Evolutionary conservation across 2,113 vertebrate genomes (phyloP).

Genomic region (Panthera uncia): DNA sequence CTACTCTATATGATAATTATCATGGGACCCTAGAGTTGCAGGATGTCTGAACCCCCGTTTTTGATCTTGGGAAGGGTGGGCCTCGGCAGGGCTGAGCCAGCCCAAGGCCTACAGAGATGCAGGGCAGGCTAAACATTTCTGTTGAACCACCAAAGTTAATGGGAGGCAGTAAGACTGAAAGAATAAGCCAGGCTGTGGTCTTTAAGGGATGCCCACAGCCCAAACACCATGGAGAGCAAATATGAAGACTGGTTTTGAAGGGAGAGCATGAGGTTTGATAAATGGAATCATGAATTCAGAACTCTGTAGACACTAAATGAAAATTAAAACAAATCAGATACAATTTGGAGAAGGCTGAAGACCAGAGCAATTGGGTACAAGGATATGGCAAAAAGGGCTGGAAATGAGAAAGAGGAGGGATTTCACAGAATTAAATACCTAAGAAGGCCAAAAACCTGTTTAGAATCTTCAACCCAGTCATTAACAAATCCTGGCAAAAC

Average conservation of each 20-base stretch:
- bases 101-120: background rate
- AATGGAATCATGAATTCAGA: background rate
- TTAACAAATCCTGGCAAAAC: background rate
- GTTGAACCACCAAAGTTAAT: background rate
- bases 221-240: background rate
- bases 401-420: background rate
- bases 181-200: background rate
- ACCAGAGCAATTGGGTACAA: background rate
- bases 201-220: background rate
- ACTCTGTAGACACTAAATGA: background rate
- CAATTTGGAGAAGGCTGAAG: background rate
- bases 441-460: background rate
- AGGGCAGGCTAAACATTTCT: background rate
- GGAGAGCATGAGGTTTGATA: background rate
- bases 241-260: background rate
- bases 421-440: background rate
- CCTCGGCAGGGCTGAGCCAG: background rate
- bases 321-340: background rate
- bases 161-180: background rate
- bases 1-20: background rate
- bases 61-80: background rate
- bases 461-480: background rate
- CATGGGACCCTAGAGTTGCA: background rate
- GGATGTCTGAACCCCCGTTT: background rate
- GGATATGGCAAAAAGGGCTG: background rate